phyloP scores from a whole-genome alignment of 1,140 invertebrate genomes.

The Diabrotica virgifera region DNA sequence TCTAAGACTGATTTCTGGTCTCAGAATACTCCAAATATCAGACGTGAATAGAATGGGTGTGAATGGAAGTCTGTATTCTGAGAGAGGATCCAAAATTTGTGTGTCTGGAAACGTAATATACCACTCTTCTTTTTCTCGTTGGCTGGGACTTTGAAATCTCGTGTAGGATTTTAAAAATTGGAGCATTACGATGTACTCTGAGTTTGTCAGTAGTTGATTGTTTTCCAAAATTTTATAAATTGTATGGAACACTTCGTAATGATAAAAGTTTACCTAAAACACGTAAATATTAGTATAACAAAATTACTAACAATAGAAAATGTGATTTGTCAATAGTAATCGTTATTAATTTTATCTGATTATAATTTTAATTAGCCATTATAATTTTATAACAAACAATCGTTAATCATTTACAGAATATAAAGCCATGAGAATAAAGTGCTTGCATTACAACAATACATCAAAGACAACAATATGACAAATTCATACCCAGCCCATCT shows the following conservation, averaged over 20 bases:
- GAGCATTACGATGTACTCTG: constrained; percentile 19
- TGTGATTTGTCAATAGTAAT: too few species aligned
- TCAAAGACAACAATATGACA: too few species aligned
- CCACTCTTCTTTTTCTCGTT: constrained; percentile 40
- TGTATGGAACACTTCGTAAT: constrained; percentile 43
- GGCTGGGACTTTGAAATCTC: constrained; percentile 29
- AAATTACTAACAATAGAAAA: too few species aligned
- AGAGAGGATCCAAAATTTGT: constrained; percentile 35
- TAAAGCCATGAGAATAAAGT: too few species aligned
- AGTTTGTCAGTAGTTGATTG: background rate
- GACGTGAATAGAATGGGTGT: constrained; percentile 32
- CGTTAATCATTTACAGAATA: too few species aligned
- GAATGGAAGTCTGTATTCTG: constrained; percentile 39
- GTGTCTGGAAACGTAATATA: constrained; percentile 32
- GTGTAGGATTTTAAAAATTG: constrained; percentile 37
- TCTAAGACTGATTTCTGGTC: constrained; percentile 41
- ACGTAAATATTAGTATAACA: too few species aligned
- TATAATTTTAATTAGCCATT: too few species aligned
- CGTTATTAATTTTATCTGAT: too few species aligned
- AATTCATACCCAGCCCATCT: too few species aligned
- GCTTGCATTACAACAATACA: too few species aligned
- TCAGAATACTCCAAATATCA: constrained; percentile 42
- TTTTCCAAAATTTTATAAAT: constrained; percentile 27
- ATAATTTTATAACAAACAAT: too few species aligned
- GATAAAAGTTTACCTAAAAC: constrained; percentile 40